Percentiles rank a stretch among this genome's conserved stretches.
Conservation (phyloP, 1,140 invertebrate species). For the Hypsibius dujardini region DNA sequence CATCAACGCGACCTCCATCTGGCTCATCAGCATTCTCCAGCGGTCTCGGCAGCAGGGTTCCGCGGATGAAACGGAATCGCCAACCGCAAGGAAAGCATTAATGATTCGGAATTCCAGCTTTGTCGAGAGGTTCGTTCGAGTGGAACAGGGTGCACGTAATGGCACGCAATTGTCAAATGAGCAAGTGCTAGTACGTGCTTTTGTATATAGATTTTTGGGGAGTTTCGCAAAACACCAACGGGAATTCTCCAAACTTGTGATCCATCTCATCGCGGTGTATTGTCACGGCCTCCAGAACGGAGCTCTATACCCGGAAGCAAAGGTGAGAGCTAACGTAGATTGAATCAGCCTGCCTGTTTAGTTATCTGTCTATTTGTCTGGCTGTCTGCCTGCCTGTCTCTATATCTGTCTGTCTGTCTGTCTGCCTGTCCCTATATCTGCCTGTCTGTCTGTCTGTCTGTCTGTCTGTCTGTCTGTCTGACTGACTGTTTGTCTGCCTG, state of each 20-base stretch:
- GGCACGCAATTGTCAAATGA: too few species aligned
- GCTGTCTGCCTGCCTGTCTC: too few species aligned
- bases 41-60: background rate
- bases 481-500: too few species aligned
- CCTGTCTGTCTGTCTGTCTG: too few species aligned
- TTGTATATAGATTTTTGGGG: background rate
- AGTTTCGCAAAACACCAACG: background rate
- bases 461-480: too few species aligned
- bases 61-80: background rate
- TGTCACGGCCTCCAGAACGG: background rate
- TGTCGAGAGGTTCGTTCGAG: slow-evolving; percentile 5
- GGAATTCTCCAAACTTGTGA: slow-evolving; percentile 9
- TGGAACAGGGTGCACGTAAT: too few species aligned
- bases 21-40: background rate
- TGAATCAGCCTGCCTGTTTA: too few species aligned
- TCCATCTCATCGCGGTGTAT: background rate
- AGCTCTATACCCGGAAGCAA: slow-evolving; percentile 8
- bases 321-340: background rate
- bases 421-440: too few species aligned
- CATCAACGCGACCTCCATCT: background rate
- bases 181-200: background rate
- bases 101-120: slow-evolving; percentile 11
- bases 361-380: too few species aligned
- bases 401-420: too few species aligned
- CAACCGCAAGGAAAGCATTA: background rate